Evolutionary conservation across 2,797 vertebrate species (phyloP).

Genomic region (Sebastes umbrosus): DNA sequence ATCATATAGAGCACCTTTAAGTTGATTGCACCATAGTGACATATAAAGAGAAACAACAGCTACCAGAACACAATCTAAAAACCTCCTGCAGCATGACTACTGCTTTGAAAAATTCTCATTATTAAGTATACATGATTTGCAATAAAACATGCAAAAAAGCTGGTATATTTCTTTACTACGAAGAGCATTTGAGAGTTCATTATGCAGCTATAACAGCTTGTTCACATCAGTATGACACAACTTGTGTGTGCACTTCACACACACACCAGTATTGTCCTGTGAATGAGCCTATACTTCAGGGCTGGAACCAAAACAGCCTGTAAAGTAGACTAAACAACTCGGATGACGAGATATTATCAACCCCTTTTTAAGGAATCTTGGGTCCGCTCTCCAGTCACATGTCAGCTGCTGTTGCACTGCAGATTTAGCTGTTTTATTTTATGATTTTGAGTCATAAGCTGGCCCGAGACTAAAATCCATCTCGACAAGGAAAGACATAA

Average conservation of each 20-base stretch:
- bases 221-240: slow-evolving; percentile 58
- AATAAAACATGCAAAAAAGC: neutral
- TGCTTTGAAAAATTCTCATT: neutral
- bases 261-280: slow-evolving; percentile 32
- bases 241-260: slow-evolving; percentile 35
- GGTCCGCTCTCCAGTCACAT: slow-evolving; percentile 23
- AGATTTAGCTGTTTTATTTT: slow-evolving; percentile 32
- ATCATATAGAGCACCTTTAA: neutral
- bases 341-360: slow-evolving; percentile 58
- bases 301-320: slow-evolving; percentile 60
- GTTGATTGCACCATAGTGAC: neutral
- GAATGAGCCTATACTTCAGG: slow-evolving; percentile 23
- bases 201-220: slow-evolving; percentile 66
- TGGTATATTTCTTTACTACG: neutral
- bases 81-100: neutral
- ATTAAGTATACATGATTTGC: neutral
- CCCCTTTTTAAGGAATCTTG: slow-evolving; percentile 28
- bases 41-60: neutral
- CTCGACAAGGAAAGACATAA: slow-evolving; percentile 62
- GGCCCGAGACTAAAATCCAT: slow-evolving; percentile 52
- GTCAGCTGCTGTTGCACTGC: slow-evolving; percentile 43
- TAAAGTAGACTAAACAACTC: slow-evolving; percentile 80
- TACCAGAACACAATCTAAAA: neutral
- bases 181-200: neutral
- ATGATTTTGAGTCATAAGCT: slow-evolving; percentile 43